Evolutionary conservation across 2,888 invertebrate species (phyloP), one percentile per base, ranked within the genome.

Genomic region (Gryllus longicercus): DNA sequence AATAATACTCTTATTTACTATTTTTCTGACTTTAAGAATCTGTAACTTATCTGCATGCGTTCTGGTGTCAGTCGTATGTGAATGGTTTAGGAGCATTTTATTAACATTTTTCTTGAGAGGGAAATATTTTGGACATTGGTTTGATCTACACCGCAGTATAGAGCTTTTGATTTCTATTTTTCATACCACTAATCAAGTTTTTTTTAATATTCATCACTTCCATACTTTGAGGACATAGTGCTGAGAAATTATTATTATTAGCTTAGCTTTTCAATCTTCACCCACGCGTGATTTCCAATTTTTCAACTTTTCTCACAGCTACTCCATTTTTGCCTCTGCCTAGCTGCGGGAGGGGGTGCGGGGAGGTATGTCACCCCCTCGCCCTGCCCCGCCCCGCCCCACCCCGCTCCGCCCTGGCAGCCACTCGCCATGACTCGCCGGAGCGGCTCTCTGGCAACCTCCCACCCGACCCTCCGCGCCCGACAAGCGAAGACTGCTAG

Each of bases 41-140:
- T 38, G 38, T 5, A 38, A 38, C 38, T 38, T 38, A 38, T 38
- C 38, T 38, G 38, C 38, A 38, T 38, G 38, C 38, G 38, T 38
- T 38, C 38, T 38, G 38, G 38, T 38, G 38, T 38, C 8, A 38
- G 38, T 38, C 38, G 38, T n/a, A 63, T 63, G 63, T 63, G 63
- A 63, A 63, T 63, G 63, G 63, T 63, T 63, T 63, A 63, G 63
- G 63, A 63, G 63, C 63, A 63, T 18, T 4, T 63, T 63, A 38
- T 38, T 63, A 14, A 63, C 14, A 63, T 63, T 63, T 14, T 18
- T 18, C 14, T 18, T 63, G 63, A 63, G 63, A n/a, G n/a, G n/a
- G 63, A 63, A 63, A 63, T 63, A 18, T 63, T 63, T 63, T 63
- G 63, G 63, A 63, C 63, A 63, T 63, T 63, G 63, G 63, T 63